Evolutionary conservation across 1,140 invertebrate genomes (phyloP), one percentile per base, ranked within the genome.

Genomic region (Pogonus chalceus): DNA sequence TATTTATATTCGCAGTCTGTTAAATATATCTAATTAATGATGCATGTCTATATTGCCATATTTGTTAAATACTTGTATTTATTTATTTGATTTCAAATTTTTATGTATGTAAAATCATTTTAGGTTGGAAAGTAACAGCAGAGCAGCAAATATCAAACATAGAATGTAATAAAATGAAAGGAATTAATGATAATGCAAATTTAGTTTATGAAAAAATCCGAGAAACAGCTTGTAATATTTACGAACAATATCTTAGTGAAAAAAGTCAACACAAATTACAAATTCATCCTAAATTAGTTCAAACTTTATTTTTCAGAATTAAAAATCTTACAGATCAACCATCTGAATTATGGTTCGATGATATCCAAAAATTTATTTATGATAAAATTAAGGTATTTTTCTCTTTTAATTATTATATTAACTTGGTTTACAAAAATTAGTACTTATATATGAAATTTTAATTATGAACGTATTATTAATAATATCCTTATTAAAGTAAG

Each of bases 321-420:
- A 79, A 79, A 60, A 82, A 76, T 55, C 55, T 68, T 10, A 63
- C 65, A 39, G 79, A 84, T 56, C 60, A 66, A 1, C 74, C 83
- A 10, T 75, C 79, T 43, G 84, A 90, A 58, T 73, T 72, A 2
- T 90, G 90, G 79, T 96, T 96, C 72, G 91, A 95, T 69, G 85
- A 90, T 53, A 77, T 91, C 10, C 85, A 92, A 69, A 70, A 77
- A 51, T 79, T 76, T 48, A 79, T 87, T 22, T 82, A 82, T 51
- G 81, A 83, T 18, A 85, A 82, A 62, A 69, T 88, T 24, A 74
- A 80, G 69, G 78, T 78, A 37, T 60, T 61, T 58, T 16, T 35
- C 20, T 55, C 20, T 20, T 18, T 53, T 49, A 49, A 20, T 48
- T 54, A 49, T n/a, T n/a, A n/a, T n/a, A n/a, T n/a, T n/a, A n/a